These are phyloP conservation scores for Alosa alosa DNA, from an alignment of 2,113 vertebrate genomes.

Conservation along the genomic window DNA sequence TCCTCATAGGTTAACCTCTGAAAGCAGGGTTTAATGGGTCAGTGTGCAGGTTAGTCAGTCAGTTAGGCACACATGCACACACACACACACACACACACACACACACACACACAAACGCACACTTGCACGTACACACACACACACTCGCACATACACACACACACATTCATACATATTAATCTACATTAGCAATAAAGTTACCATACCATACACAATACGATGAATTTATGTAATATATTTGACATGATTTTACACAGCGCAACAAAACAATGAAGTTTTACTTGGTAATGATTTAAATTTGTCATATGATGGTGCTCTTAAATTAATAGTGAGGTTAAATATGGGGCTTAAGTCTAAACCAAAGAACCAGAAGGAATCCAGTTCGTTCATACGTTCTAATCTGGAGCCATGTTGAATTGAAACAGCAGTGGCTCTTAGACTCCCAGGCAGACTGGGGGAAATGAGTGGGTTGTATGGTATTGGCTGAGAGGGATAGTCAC, in stretches of 20 bases:
- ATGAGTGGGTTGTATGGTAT: slow-evolving; percentile 4
- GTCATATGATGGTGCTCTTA: background rate
- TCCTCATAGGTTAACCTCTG: slow-evolving; percentile 97
- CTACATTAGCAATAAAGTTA: background rate
- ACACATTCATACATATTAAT: background rate
- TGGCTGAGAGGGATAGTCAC: slow-evolving; percentile 35
- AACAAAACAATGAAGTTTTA: background rate
- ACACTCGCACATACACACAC: slow-evolving; percentile 22
- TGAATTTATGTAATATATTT: background rate
- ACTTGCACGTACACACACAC: slow-evolving; percentile 34
- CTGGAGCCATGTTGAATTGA: background rate
- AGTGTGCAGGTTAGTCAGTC: slow-evolving; percentile 64
- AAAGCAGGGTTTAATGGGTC: slow-evolving; percentile 71
- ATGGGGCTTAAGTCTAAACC: background rate
- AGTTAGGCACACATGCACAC: slow-evolving; percentile 45
- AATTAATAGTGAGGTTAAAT: background rate
- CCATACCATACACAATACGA: background rate
- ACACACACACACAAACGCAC: slow-evolving; percentile 26
- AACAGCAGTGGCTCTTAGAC: background rate
- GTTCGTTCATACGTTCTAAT: background rate
- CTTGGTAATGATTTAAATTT: background rate
- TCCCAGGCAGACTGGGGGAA: background rate
- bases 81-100: slow-evolving; percentile 33
- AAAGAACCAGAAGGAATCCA: background rate
- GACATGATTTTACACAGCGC: background rate